Base-by-base conservation (phyloP, 2,113 vertebrate genomes). In the Nettapus auritus region DNA sequence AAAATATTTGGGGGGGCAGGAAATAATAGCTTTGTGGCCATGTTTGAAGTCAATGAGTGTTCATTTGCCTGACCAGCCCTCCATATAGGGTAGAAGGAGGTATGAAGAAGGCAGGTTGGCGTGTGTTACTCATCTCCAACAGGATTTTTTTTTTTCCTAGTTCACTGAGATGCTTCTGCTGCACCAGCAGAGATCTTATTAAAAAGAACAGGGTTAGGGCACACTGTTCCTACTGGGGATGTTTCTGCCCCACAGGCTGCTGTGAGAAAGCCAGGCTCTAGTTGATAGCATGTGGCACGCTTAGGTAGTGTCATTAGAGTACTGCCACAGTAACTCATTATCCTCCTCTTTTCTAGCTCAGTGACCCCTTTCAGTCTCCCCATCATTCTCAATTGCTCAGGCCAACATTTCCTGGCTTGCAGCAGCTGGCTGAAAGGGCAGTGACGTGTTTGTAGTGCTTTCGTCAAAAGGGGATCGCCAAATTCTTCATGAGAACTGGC, bases 341-440 rank as follows among this genome's bases (percentile, higher is more conserved):
- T 29, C 44, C 28, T 29, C 38, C 31, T 83, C 23, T 34, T 38
- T 13, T 56, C 77, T 1, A 13, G 23, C 48, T 76, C 62, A 25
- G 48, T 57, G 84, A 90, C 66, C 69, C 73, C 48, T 63, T 48
- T 6, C 38, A 29, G 57, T 74, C 44, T 71, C 44, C 14, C 6
- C 17, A 12, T 79, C 78, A 77, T 34, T 26, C 73, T 55, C 84
- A 15, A 2, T 31, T 31, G n/a, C 88, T 70, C 94, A n/a, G 68
- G 80, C 46, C 83, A 92, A 13, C 33, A 3, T 57, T 60, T 71
- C 83, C 83, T 84, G 90, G 77, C 90, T 94, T 76, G 0, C 36
- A 10, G 53, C 63, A 90, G 55, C 92, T 66, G 55, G 33, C 75
- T 86, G 38, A 87, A 92, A 94, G 93, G 89, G 91, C 91, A 95